A percentile compares a stretch with the other conserved stretches of the same genome.
phyloP scores from a whole-genome alignment of 2,888 invertebrate genomes.

The Plebejus anna region DNA sequence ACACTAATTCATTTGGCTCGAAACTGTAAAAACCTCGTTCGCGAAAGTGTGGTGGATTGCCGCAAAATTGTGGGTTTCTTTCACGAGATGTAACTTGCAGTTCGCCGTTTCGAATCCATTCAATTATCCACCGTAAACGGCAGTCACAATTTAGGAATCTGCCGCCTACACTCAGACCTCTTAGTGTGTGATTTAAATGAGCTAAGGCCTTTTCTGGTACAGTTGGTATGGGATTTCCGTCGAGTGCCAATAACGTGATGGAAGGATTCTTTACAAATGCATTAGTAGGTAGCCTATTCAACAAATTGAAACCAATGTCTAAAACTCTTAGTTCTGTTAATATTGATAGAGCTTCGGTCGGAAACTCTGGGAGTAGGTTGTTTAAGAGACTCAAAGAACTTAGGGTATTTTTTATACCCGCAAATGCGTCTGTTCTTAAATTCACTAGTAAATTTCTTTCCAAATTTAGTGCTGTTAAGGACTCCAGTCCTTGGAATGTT shows the following conservation, averaged over 20 bases:
- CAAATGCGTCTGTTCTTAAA: conserved; percentile 87
- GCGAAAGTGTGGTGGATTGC: conserved; percentile 88
- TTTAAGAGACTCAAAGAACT: conserved; percentile 94
- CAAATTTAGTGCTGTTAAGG: conserved; percentile 91
- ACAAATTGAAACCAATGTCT: conserved; percentile 94
- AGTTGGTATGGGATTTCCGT: conserved; percentile 93
- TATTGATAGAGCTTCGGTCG: conserved; percentile 87
- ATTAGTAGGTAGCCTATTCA: conserved; percentile 88
- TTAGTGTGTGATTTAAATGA: conserved; percentile 89
- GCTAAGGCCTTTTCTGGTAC: conserved; percentile 89
- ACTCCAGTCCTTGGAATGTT: conserved; percentile 88
- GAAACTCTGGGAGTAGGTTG: conserved; percentile 93
- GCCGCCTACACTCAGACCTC: conserved; percentile 93
- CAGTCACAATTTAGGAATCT: conserved; percentile 94
- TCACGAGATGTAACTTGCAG: conserved; percentile 95
- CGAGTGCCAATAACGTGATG: conserved; percentile 91
- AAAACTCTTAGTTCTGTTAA: conserved; percentile 91
- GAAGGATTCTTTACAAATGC: conserved; percentile 91
- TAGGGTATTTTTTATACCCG: conserved; percentile 88
- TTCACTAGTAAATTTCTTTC: conserved; percentile 92
- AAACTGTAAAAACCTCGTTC: conserved; percentile 93
- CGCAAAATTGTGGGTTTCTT: conserved; percentile 95
- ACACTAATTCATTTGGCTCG: conserved; percentile 86
- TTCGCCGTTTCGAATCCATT: conserved; percentile 93
- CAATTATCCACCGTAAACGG: conserved; percentile 91